Conservation (phyloP, 64 coral and sea anemone species). For the Actinia tenebrosa region DNA sequence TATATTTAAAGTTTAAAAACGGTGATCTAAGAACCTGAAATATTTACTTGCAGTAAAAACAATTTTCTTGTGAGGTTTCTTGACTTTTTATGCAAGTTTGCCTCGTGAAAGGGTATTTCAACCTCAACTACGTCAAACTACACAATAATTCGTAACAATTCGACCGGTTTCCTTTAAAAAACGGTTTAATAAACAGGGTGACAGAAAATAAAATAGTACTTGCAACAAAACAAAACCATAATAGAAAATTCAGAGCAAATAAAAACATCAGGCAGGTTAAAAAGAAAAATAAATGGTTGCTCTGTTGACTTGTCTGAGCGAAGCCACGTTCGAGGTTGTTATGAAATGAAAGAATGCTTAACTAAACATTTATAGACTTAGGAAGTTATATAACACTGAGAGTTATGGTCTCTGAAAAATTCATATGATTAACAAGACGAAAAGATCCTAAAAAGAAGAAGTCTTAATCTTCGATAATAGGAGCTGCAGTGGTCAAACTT, state of each 20-base stretch:
- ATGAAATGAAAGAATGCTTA: slow-evolving; percentile 15
- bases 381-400: background rate
- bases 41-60: background rate
- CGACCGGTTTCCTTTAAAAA: background rate
- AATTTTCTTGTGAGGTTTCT: background rate
- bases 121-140: background rate
- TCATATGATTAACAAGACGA: background rate
- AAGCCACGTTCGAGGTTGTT: slow-evolving; percentile 12
- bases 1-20: background rate
- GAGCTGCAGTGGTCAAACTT: background rate
- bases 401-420: background rate
- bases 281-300: slow-evolving; percentile 8
- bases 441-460: background rate
- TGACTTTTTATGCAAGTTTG: background rate
- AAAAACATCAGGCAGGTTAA: background rate
- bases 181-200: background rate
- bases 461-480: background rate
- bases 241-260: background rate
- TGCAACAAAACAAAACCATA: background rate
- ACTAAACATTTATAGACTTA: background rate
- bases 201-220: background rate
- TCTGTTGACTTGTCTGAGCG: slow-evolving; percentile 1
- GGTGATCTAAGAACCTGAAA: background rate
- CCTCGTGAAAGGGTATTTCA: background rate
- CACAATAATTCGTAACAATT: background rate